Conservation (phyloP, 1,140 invertebrate species). For the Brevipalpus yothersi region DNA sequence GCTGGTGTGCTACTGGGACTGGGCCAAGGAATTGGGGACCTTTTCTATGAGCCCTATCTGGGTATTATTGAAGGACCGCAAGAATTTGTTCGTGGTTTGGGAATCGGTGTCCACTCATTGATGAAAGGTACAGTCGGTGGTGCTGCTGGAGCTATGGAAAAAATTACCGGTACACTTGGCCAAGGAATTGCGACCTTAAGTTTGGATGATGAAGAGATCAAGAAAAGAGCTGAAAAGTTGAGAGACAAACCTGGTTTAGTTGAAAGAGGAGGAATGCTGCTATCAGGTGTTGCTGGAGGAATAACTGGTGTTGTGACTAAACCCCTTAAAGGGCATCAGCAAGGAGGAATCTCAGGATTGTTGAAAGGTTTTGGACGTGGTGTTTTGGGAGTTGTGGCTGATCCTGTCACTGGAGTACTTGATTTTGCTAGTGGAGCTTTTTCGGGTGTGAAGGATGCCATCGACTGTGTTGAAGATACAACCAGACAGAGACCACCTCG, state of each 20-base stretch:
- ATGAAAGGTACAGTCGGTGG: constrained; percentile 80
- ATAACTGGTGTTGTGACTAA: constrained; percentile 85
- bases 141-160: constrained; percentile 79
- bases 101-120: constrained; percentile 64
- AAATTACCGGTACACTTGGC: constrained; percentile 81
- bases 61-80: constrained; percentile 92
- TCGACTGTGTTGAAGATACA: constrained; percentile 30
- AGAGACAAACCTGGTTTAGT: constrained; percentile 55
- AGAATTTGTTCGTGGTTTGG: constrained; percentile 85
- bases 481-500: constrained; percentile 52
- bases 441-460: constrained; percentile 59
- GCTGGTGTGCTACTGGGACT: constrained; percentile 82
- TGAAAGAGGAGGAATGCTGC: constrained; percentile 73
- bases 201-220: constrained; percentile 85
- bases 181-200: constrained; percentile 84
- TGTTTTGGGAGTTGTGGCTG: constrained; percentile 69
- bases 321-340: constrained; percentile 46
- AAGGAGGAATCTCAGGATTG: constrained; percentile 48
- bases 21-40: constrained; percentile 78
- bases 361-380: constrained; percentile 92
- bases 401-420: constrained; percentile 81
- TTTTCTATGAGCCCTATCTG: constrained; percentile 92
- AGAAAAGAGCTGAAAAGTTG: constrained; percentile 53
- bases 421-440: constrained; percentile 93
- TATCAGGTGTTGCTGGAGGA: constrained; percentile 76